Evolutionary conservation across 1,140 invertebrate species (phyloP).

Genomic region (Megalopta genalis): DNA sequence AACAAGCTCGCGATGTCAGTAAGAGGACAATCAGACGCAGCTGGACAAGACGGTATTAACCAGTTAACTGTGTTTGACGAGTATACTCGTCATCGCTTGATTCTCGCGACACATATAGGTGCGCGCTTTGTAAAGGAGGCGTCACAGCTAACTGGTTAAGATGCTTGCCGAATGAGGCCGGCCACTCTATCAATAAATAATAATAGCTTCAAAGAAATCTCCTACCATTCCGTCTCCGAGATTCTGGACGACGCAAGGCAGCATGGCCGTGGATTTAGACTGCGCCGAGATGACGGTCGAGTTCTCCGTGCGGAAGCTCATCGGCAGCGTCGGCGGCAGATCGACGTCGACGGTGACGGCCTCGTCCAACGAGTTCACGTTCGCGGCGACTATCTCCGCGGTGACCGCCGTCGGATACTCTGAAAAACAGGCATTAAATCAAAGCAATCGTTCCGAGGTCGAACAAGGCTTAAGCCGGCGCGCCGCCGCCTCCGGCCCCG

Average conservation of each 20-base stretch:
- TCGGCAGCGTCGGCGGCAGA: slow-evolving; percentile 77
- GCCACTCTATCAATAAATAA: background rate
- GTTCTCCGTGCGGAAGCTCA: slow-evolving; percentile 90
- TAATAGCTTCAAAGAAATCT: slow-evolving; percentile 53
- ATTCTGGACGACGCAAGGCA: slow-evolving; percentile 91
- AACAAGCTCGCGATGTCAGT: no score
- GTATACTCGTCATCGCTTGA: no score
- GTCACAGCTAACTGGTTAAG: no score
- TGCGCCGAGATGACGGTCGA: slow-evolving; percentile 89
- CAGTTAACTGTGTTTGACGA: no score
- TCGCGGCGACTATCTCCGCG: slow-evolving; percentile 72
- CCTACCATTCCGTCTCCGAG: slow-evolving; percentile 92
- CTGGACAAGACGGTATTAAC: no score
- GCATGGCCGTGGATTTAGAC: slow-evolving; percentile 88
- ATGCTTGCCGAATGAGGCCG: no score
- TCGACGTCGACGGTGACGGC: slow-evolving; percentile 70
- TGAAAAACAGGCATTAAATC: slow-evolving; percentile 63
- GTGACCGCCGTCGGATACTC: slow-evolving; percentile 62
- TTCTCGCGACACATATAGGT: no score
- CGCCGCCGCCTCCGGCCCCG: background rate
- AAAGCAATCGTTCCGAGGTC: slow-evolving; percentile 38
- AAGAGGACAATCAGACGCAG: background rate
- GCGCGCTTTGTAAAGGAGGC: no score
- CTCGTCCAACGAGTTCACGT: slow-evolving; percentile 73
- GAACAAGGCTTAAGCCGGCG: background rate